Percentiles rank a stretch among this genome's conserved stretches.
phyloP scores from a whole-genome alignment of 1,140 invertebrate genomes.

The Drosophila dunni region DNA sequence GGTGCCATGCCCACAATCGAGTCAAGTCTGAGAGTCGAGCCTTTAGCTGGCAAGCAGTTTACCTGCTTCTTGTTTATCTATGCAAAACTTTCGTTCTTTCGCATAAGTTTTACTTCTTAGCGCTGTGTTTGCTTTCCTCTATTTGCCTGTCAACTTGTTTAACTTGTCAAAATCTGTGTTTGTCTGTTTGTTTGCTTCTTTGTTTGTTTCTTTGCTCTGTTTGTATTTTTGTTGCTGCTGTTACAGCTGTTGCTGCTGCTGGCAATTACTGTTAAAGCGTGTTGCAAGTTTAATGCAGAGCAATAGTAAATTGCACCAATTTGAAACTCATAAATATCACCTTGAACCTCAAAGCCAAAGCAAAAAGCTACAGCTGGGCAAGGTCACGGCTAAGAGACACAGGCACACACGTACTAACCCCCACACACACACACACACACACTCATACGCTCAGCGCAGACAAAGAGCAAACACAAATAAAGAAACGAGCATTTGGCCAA shows the following conservation, averaged over 20 bases:
- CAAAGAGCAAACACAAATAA: constrained; percentile 26
- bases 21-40: not conserved
- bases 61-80: constrained; percentile 52
- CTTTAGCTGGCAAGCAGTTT: constrained; percentile 28
- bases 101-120: constrained; percentile 37
- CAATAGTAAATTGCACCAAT: constrained; percentile 32
- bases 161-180: constrained; percentile 45
- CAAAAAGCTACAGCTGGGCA: constrained; percentile 11
- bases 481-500: constrained; percentile 43
- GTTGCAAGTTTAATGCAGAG: constrained; percentile 27
- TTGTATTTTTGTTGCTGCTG: constrained; percentile 8
- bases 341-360: constrained; percentile 37
- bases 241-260: constrained; percentile 17
- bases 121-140: constrained; percentile 34
- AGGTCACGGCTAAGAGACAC: constrained; percentile 42
- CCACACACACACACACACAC: constrained; percentile 3
- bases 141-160: constrained; percentile 51
- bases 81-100: constrained; percentile 52
- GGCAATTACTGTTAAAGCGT: constrained; percentile 38
- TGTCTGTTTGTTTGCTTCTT: constrained; percentile 20
- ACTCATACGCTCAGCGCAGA: not conserved
- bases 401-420: not conserved
- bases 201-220: constrained; percentile 8
- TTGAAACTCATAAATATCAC: constrained; percentile 44
- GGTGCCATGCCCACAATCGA: constrained; percentile 38